A percentile compares a stretch with the other conserved stretches of the same genome.
phyloP scores from a whole-genome alignment of 2,797 vertebrate genomes.

The Hydrolagus colliei region DNA sequence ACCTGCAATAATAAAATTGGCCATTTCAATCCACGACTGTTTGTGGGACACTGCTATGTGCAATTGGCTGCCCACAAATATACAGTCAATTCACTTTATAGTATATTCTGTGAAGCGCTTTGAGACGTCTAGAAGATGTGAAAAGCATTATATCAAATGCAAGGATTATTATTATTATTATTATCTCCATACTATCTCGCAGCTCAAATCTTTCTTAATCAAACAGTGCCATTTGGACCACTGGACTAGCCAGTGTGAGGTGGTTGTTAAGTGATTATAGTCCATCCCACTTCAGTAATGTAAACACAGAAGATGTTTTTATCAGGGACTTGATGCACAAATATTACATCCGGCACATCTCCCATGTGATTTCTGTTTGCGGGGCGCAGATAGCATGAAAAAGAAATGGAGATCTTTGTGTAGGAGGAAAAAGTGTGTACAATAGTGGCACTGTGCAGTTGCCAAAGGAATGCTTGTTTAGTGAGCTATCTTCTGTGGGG shows the following conservation, averaged over 20 bases:
- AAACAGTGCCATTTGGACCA: neutral
- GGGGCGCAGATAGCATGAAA: neutral
- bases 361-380: neutral
- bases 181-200: neutral
- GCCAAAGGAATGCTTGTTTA: neutral
- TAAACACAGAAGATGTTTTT: neutral
- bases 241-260: neutral
- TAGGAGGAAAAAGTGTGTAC: neutral
- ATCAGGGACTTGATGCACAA: neutral
- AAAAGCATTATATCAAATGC: too few species aligned
- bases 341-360: neutral
- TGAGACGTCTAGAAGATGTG: too few species aligned
- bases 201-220: neutral
- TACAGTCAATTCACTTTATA: too few species aligned
- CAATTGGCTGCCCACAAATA: too few species aligned
- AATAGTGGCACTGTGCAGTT: neutral
- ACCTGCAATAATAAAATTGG: too few species aligned
- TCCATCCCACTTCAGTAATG: constrained; percentile 12
- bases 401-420: neutral
- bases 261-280: neutral
- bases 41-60: too few species aligned
- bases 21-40: too few species aligned
- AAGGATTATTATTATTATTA: too few species aligned
- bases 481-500: neutral
- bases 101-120: too few species aligned